Evolutionary conservation across 2,888 invertebrate genomes (phyloP).

Genomic region (Polyommatus icarus): DNA sequence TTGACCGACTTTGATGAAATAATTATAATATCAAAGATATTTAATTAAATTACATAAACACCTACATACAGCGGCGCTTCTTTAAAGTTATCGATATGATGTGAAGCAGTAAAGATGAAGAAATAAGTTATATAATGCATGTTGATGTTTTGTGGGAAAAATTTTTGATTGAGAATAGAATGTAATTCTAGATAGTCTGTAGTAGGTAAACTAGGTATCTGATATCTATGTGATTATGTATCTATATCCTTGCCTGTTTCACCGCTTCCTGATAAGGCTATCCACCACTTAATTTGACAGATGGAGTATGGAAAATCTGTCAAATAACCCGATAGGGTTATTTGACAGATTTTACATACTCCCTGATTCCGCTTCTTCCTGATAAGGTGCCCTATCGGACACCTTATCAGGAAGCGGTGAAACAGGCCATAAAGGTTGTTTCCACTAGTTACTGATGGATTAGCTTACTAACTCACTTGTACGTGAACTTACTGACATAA

Average conservation of each 20-base stretch:
- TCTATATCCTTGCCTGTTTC: neutral
- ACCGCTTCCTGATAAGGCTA: too few species aligned
- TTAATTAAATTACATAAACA: conserved; percentile 18
- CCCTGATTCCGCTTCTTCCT: too few species aligned
- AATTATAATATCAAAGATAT: conserved; percentile 4
- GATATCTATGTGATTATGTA: neutral
- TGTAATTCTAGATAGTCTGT: neutral
- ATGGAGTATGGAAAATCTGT: too few species aligned
- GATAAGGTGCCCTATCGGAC: too few species aligned
- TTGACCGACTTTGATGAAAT: neutral
- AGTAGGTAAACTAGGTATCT: neutral
- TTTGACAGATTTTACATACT: too few species aligned
- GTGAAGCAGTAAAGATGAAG: neutral
- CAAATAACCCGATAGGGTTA: too few species aligned
- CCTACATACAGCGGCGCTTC: neutral
- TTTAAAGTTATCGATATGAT: neutral
- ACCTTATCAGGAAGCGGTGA: too few species aligned
- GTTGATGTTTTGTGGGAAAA: neutral
- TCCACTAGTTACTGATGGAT: neutral
- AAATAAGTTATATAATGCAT: conserved; percentile 4
- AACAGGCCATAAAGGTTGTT: neutral
- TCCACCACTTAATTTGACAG: too few species aligned
- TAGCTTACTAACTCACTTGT: neutral
- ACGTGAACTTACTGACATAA: too few species aligned
- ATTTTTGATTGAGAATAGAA: neutral